Evolutionary conservation across 2,113 vertebrate species (phyloP).

Genomic region (Camelus dromedarius): DNA sequence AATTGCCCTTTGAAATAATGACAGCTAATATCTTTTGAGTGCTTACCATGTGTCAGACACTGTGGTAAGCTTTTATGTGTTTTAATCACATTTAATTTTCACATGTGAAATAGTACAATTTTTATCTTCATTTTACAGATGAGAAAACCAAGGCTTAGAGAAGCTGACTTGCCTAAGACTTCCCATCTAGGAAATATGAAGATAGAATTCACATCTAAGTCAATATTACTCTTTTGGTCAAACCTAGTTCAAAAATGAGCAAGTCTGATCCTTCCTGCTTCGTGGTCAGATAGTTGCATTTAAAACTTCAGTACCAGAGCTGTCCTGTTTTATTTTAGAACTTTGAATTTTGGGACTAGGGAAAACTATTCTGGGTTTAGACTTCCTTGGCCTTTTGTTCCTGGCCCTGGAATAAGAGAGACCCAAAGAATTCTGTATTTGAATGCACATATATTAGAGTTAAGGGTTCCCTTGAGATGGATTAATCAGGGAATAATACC

Average conservation of each 20-base stretch:
- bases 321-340: constrained; percentile 8
- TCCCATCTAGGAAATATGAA: constrained; percentile 17
- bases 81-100: constrained; percentile 10
- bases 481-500: not conserved
- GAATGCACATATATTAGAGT: not conserved
- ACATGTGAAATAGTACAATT: not conserved
- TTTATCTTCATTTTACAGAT: constrained; percentile 35
- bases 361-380: not conserved
- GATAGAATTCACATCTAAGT: not conserved
- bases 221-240: not conserved
- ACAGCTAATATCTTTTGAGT: not conserved
- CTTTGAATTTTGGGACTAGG: not conserved
- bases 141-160: constrained; percentile 10
- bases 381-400: not conserved
- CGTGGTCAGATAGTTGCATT: not conserved
- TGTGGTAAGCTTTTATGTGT: not conserved
- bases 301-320: not conserved
- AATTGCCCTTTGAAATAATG: not conserved
- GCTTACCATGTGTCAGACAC: not conserved
- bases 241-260: not conserved
- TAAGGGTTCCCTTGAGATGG: not conserved
- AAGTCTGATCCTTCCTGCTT: constrained; percentile 28
- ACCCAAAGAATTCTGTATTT: not conserved
- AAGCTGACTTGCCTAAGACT: not conserved
- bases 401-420: not conserved